These are phyloP conservation scores for Plecotus auritus DNA, from an alignment of 2,113 vertebrate species.

Conservation along the genomic window DNA sequence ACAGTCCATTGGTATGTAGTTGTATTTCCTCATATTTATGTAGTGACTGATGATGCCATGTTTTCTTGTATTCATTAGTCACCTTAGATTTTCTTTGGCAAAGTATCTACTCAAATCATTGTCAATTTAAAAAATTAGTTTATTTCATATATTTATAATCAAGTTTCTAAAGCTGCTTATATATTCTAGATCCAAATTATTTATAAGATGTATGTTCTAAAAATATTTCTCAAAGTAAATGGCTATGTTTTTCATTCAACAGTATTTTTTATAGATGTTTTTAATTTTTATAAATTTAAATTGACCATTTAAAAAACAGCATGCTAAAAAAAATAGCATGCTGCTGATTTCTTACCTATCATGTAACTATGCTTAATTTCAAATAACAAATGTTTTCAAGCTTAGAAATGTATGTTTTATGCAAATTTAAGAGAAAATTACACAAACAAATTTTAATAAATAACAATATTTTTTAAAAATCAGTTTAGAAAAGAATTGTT, in stretches of 20 bases:
- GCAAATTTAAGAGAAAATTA: neutral
- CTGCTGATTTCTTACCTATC: neutral
- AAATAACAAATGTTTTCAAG: neutral
- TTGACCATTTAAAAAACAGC: neutral
- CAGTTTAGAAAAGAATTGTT: neutral
- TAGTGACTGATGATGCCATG: neutral
- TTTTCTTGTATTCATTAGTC: neutral
- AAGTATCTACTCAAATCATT: neutral
- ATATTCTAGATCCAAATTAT: neutral
- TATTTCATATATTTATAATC: neutral
- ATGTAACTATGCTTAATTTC: neutral
- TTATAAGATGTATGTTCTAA: neutral
- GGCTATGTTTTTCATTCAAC: neutral
- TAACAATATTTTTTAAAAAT: neutral
- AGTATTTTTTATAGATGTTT: neutral
- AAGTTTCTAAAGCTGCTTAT: neutral
- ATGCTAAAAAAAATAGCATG: too few relatives aligned
- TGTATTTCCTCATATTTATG: neutral
- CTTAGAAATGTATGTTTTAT: neutral
- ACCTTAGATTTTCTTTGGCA: neutral
- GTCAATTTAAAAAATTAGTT: neutral
- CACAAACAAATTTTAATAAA: neutral
- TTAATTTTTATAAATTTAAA: neutral
- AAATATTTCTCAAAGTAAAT: neutral
- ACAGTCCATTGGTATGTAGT: neutral